Conservation (phyloP, 2,797 vertebrate genomes). For the Paramormyrops hopkinsi region DNA sequence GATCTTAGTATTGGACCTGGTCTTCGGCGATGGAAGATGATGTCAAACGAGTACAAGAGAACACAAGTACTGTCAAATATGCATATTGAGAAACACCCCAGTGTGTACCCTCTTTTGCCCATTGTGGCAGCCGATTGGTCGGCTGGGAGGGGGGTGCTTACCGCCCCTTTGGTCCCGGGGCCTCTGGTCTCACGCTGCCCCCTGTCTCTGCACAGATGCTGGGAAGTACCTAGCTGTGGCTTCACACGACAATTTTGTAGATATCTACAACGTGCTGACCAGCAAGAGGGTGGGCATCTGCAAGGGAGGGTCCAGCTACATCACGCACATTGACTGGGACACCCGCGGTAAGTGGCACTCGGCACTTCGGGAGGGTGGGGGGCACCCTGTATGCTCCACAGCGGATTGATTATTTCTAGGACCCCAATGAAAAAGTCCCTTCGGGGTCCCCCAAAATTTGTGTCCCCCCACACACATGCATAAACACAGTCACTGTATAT, state of each 20-base stretch:
- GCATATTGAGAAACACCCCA: neutral
- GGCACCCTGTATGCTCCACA: neutral
- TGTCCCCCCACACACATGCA: neutral
- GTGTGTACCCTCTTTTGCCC: neutral
- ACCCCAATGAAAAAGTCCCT: neutral
- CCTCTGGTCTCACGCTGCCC: neutral
- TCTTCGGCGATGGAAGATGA: neutral
- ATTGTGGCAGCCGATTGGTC: neutral
- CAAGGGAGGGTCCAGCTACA: constrained; percentile 83
- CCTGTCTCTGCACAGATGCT: constrained; percentile 60
- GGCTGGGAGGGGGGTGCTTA: neutral
- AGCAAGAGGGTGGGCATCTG: constrained; percentile 96
- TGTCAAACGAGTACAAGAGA: neutral
- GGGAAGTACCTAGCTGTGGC: constrained; percentile 94
- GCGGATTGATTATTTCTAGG: neutral
- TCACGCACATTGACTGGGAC: constrained; percentile 97
- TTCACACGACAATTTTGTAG: constrained; percentile 92
- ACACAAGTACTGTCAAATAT: neutral
- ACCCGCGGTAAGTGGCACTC: constrained; percentile 66
- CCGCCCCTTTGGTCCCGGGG: neutral
- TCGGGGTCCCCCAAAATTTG: neutral
- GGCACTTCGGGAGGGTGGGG: neutral
- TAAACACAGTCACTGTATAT: neutral
- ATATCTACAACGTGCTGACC: constrained; percentile 92
- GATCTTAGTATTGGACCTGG: neutral